Evolutionary conservation across 2,888 invertebrate species (phyloP), one percentile per base, ranked within the genome.

Genomic region (Hesperia comma): DNA sequence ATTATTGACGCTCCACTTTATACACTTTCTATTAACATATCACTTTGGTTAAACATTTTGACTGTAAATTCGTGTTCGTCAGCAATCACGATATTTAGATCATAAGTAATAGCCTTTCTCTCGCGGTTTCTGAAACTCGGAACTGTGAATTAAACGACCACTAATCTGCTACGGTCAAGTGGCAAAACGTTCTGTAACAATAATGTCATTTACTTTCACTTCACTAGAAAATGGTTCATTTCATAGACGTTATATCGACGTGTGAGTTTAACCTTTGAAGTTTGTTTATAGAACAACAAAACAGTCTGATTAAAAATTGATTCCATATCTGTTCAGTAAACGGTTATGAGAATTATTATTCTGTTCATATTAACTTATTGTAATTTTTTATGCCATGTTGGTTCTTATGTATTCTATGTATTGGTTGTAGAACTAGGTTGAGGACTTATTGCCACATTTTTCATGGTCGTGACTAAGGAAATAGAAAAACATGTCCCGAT

Each of bases 61-160:
- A 63, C 63, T 53, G 43, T 32, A 64, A 40, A 8, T 54, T 66
- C 66, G 58, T 66, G 66, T 60, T 19, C 60, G 54, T 58, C 33
- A 60, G 54, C 66, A 60, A 66, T 66, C 53, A 66, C 54, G 51
- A 66, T 64, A 64, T 66, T 66, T 66, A 15, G 66, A 66, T 66
- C 66, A 43, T 60, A 32, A 66, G 66, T 66, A 60, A 66, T 58
- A 21, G 58, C 66, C 66, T 66, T 66, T 66, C 66, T 58, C 66
- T 54, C 80, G 85, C 72, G 85, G 86, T 85, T 83, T 81, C 73
- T 71, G 79, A 83, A 82, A 86, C 78, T 80, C 80, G 74, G 83
- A 83, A 79, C 80, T 80, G 79, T 76, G 76, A 79, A 77, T 83
- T 81, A 81, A 81, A 83, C 79, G 66, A 61, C 54, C 79, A 73